phyloP scores from a whole-genome alignment of 2,797 vertebrate genomes.

The Hippopotamyrus pictus region DNA sequence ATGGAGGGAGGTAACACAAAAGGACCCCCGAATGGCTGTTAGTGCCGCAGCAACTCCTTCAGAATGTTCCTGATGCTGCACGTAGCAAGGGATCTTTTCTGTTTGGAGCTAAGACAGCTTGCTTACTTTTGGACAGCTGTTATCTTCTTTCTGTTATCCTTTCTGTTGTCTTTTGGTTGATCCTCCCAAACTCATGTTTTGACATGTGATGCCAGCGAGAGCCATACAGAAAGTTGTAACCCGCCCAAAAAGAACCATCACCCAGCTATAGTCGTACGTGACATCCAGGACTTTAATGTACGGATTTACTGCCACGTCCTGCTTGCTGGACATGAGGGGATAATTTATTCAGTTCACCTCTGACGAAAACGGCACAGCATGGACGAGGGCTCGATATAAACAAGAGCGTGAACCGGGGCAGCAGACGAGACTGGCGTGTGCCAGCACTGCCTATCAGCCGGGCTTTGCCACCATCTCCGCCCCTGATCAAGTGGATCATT shows the following conservation, averaged over 20 bases:
- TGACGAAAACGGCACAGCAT: background rate
- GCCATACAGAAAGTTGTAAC: background rate
- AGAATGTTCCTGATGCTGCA: background rate
- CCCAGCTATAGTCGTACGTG: background rate
- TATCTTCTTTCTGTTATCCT: background rate
- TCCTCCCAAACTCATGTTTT: background rate
- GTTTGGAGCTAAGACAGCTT: background rate
- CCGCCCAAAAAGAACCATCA: background rate
- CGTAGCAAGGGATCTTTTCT: background rate
- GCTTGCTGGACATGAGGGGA: background rate
- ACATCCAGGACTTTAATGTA: background rate
- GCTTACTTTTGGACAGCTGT: background rate
- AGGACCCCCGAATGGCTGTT: background rate
- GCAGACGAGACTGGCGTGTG: background rate
- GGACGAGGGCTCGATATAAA: background rate
- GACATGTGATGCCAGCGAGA: background rate
- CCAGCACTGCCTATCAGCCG: background rate
- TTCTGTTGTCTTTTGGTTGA: background rate
- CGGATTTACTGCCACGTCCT: background rate
- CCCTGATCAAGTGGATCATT: background rate
- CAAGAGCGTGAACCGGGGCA: background rate
- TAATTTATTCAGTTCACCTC: background rate
- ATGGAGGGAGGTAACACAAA: slow-evolving; percentile 34
- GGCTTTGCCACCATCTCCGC: background rate
- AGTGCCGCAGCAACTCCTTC: slow-evolving; percentile 9